A percentile compares a stretch with the other conserved stretches of the same genome.
Conservation (phyloP, 1,140 invertebrate species). For the Mycetomoellerius zeteki region DNA sequence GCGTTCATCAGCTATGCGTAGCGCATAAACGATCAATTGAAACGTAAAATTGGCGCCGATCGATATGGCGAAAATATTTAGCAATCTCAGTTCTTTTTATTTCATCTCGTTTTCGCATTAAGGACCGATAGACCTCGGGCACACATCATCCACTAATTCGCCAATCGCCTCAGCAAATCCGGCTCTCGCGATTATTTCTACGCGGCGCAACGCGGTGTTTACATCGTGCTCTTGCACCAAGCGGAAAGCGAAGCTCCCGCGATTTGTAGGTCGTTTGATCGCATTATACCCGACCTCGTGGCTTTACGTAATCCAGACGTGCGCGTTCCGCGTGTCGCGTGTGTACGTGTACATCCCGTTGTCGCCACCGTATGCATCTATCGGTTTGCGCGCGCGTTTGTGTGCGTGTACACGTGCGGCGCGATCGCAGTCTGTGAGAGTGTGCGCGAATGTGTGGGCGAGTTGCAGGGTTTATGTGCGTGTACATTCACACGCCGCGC, state of each 20-base stretch:
- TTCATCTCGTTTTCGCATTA: conserved; percentile 11
- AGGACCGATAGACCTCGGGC: background rate
- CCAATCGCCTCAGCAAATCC: background rate
- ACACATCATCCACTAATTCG: background rate
- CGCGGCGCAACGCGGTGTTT: conserved; percentile 37
- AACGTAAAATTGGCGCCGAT: conserved; percentile 13
- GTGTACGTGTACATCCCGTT: background rate
- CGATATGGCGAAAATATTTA: background rate
- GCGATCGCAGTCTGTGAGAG: background rate
- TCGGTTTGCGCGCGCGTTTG: conserved; percentile 35
- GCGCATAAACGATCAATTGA: conserved; percentile 2
- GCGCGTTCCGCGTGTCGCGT: conserved; percentile 12
- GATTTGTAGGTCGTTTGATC: conserved; percentile 84
- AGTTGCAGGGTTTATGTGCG: background rate
- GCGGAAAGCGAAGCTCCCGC: conserved; percentile 77
- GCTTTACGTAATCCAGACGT: conserved; percentile 77
- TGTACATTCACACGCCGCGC: background rate
- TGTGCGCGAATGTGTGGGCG: conserved; percentile 7
- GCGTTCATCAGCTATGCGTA: conserved; percentile 1
- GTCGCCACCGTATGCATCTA: background rate
- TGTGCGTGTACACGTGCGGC: conserved; percentile 15
- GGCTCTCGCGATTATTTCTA: background rate
- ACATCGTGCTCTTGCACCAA: conserved; percentile 69
- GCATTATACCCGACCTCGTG: conserved; percentile 71
- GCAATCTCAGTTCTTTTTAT: conserved; percentile 9